These are phyloP conservation scores for Caenorhabditis sp. DNA, from an alignment of 2,888 invertebrate genomes.

Conservation along the genomic window DNA sequence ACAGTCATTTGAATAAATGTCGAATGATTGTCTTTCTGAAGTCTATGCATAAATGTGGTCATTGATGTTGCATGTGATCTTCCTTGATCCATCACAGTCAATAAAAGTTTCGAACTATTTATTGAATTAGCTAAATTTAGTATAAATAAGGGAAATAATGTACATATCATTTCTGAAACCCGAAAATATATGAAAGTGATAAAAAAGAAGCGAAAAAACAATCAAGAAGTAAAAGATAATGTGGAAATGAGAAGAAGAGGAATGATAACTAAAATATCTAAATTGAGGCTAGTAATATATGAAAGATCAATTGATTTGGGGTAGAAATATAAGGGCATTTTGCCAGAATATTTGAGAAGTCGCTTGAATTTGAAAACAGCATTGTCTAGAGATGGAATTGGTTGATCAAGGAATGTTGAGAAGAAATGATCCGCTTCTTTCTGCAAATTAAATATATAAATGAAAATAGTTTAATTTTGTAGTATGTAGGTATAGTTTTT, in stretches of 20 bases:
- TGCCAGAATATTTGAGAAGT: slow-evolving; percentile 28
- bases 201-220: too few relatives aligned
- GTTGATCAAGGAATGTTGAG: slow-evolving; percentile 27
- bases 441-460: slow-evolving; percentile 3
- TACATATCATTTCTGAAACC: not conserved
- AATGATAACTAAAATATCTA: slow-evolving; percentile 19
- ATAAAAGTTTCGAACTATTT: slow-evolving; percentile 13
- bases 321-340: slow-evolving; percentile 32
- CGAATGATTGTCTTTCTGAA: slow-evolving; percentile 29
- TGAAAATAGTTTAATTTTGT: too few relatives aligned
- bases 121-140: not conserved
- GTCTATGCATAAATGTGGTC: slow-evolving; percentile 33
- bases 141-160: not conserved
- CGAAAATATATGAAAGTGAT: not conserved
- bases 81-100: slow-evolving; percentile 43
- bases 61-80: slow-evolving; percentile 42
- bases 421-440: slow-evolving; percentile 18
- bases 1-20: slow-evolving; percentile 19
- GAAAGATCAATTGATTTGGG: slow-evolving; percentile 25
- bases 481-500: too few relatives aligned
- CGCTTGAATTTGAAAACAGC: slow-evolving; percentile 27
- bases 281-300: slow-evolving; percentile 17
- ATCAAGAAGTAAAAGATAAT: not conserved
- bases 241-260: slow-evolving; percentile 2
- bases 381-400: slow-evolving; percentile 28